Evolutionary conservation across 2,797 vertebrate species (phyloP).

Genomic region (Alauda arvensis): DNA sequence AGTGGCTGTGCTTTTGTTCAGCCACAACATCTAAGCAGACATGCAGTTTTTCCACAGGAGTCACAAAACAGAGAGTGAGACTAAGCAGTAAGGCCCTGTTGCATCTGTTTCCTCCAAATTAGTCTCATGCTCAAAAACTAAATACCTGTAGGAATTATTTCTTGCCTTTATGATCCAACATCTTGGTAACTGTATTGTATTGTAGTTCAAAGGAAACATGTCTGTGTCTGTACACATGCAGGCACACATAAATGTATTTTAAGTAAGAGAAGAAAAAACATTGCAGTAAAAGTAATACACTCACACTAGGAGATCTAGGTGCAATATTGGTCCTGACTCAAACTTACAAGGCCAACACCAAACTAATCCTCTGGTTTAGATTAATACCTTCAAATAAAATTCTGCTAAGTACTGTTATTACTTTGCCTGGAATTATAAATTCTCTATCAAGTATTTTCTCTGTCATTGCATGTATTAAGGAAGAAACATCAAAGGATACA

Average conservation of each 20-base stretch:
- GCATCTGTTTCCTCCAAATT: not conserved
- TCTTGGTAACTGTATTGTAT: not conserved
- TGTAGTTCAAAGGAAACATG: not conserved
- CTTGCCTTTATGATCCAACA: not conserved
- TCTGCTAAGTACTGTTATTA: not conserved
- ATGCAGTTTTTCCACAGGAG: not conserved
- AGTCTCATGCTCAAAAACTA: not conserved
- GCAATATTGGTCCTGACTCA: not conserved
- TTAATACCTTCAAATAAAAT: not conserved
- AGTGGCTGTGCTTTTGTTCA: not conserved
- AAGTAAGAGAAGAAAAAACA: not conserved
- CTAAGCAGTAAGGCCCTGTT: not conserved
- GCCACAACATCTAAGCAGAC: not conserved
- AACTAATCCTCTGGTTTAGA: not conserved
- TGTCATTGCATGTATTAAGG: not conserved
- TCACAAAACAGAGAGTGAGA: not conserved
- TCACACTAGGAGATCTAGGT: not conserved
- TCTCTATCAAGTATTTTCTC: not conserved
- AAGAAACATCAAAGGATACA: not conserved
- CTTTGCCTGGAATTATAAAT: not conserved
- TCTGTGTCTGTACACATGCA: accelerated
- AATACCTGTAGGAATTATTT: not conserved
- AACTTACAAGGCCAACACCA: not conserved
- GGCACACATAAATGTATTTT: not conserved
- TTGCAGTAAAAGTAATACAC: not conserved